These are phyloP conservation scores for Lampris megalopsis DNA, from an alignment of 2,113 vertebrate species.

Conservation along the genomic window DNA sequence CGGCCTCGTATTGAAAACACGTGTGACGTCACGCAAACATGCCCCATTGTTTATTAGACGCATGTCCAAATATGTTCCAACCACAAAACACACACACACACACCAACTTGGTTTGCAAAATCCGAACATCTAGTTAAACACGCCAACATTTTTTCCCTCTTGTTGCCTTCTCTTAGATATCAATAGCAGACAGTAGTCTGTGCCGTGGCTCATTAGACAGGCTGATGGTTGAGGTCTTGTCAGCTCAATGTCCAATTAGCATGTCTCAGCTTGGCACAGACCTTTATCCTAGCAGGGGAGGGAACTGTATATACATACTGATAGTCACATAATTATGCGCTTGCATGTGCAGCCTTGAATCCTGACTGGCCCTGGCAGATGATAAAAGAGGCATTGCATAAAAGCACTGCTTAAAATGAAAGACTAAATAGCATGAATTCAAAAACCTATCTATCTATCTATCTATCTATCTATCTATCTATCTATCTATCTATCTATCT, in stretches of 20 bases:
- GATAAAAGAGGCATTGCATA: slow-evolving; percentile 27
- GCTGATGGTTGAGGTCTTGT: slow-evolving; percentile 76
- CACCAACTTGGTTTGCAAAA: slow-evolving; percentile 30
- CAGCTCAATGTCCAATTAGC: slow-evolving; percentile 80
- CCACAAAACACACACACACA: neutral
- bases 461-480: neutral
- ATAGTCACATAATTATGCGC: slow-evolving; percentile 67
- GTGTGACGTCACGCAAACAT: too few relatives aligned
- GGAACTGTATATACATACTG: slow-evolving; percentile 67
- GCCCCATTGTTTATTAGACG: neutral
- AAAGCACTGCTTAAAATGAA: neutral
- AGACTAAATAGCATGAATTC: too few relatives aligned
- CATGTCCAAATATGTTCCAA: slow-evolving; percentile 16
- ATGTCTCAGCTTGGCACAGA: slow-evolving; percentile 68
- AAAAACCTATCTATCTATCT: neutral
- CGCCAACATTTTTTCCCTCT: slow-evolving; percentile 22
- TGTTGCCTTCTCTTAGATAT: slow-evolving; percentile 31
- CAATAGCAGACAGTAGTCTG: slow-evolving; percentile 53
- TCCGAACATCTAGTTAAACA: slow-evolving; percentile 42
- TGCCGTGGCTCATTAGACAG: slow-evolving; percentile 72
- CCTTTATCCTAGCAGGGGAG: slow-evolving; percentile 54
- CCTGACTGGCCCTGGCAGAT: slow-evolving; percentile 49
- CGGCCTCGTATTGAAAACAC: too few relatives aligned
- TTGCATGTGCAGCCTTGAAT: slow-evolving; percentile 61
- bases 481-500: neutral